Base-by-base conservation (phyloP, 1,140 invertebrate genomes). In the Eubasilissa regina region DNA sequence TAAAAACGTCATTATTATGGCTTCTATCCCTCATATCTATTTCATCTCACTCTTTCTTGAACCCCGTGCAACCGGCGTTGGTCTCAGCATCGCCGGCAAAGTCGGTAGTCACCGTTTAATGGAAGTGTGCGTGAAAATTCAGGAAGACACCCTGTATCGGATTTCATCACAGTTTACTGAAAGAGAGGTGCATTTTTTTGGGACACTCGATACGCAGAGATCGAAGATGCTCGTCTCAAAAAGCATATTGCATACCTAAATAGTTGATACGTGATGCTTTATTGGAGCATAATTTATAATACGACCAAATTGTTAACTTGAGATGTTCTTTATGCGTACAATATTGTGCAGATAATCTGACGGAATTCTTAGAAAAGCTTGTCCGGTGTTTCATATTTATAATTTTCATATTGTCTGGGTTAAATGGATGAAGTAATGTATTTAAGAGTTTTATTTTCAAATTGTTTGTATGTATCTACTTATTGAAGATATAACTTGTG, bases 161-260 rank as follows among this genome's bases (percentile, higher is more conserved):
- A 45, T 68, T 68, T 68, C 64, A 68, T 68, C 64, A 68, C 64
- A 68, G 64, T 68, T 68, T 68, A 45, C 62, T 47, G 62, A 47
- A 43, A 47, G 8, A 48, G 35, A 62, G 25, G 35, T n/a, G 68
- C 35, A 45, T 45, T 56, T 15, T 48, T 68, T 77, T 43, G 44
- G 58, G 53, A 66, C 17, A 64, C 45, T 35, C 58, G 58, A 58
- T 56, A 58, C n/a, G n/a, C 35, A 12, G 17, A 19, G 45, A 51
- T 51, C n/a, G 21, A 17, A 77, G 48, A 21, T 8, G 45, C 21
- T 45, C 19, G 35, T 43, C 13, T 47, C 17, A 15, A 43, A 43
- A 56, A 76, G 17, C 21, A 62, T 76, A 60, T 48, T 45, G 44
- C 47, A n/a, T 74, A 13, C 19, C 35, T 43, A 62, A 62, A 62